Evolutionary conservation across 1,140 invertebrate genomes (phyloP).

Genomic region (Drosophila bipectinata): DNA sequence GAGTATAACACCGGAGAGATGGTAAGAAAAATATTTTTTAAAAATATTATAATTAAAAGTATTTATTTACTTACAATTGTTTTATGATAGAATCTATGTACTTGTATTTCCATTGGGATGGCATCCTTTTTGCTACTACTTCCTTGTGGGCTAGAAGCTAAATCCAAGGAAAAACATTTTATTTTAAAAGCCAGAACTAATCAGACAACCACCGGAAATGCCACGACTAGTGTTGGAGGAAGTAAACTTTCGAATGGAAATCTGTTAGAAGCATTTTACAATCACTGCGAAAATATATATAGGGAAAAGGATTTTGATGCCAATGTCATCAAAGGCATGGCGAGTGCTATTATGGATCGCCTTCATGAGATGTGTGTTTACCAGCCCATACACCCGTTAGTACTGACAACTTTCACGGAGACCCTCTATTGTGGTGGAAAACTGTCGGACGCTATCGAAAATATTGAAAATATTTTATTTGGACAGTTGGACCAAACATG

Average conservation of each 20-base stretch:
- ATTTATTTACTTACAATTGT: not conserved
- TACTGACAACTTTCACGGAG: constrained; percentile 2
- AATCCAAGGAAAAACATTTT: not conserved
- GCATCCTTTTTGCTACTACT: not conserved
- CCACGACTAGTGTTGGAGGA: too few species aligned
- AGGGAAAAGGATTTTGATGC: not conserved
- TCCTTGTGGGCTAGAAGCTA: not conserved
- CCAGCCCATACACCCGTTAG: not conserved
- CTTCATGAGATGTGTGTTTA: not conserved
- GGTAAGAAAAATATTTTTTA: not conserved
- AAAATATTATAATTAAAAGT: not conserved
- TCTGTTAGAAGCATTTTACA: not conserved
- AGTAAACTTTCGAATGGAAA: not conserved
- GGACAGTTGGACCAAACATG: not conserved
- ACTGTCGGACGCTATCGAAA: not conserved
- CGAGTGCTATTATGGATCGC: not conserved
- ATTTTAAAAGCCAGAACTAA: not conserved
- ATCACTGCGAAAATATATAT: constrained; percentile 7
- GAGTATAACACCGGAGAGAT: not conserved
- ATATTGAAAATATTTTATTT: not conserved
- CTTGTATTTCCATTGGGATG: not conserved
- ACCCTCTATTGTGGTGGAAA: constrained; percentile 12
- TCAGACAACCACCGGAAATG: not conserved
- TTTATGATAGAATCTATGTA: not conserved
- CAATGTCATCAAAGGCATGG: constrained; percentile 14